These are phyloP conservation scores for Pampus argenteus DNA, from an alignment of 2,797 vertebrate species.

Conservation along the genomic window DNA sequence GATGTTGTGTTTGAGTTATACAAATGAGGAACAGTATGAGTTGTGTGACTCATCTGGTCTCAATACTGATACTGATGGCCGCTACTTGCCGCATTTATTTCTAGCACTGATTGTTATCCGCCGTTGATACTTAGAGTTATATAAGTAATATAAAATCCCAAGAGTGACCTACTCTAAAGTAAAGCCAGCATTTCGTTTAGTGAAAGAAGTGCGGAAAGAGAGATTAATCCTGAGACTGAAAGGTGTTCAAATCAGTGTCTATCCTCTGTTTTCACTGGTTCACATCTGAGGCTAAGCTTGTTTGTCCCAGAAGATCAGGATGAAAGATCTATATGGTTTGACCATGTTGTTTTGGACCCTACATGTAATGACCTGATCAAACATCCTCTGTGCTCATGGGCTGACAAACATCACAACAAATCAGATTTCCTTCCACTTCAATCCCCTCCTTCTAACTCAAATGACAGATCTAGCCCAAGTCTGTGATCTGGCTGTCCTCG, in stretches of 20 bases:
- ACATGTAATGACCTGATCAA: slow-evolving; percentile 71
- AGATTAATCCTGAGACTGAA: slow-evolving; percentile 66
- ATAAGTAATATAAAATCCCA: slow-evolving; percentile 54
- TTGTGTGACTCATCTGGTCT: slow-evolving; percentile 46
- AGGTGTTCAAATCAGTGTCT: slow-evolving; percentile 59
- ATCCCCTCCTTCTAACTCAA: slow-evolving; percentile 58
- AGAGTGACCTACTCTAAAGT: slow-evolving; percentile 39
- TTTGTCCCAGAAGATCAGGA: slow-evolving; percentile 55
- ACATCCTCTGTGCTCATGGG: slow-evolving; percentile 54
- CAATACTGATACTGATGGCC: slow-evolving; percentile 36
- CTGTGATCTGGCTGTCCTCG: slow-evolving; percentile 73
- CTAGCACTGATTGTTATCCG: slow-evolving; percentile 49
- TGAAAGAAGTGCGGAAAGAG: slow-evolving; percentile 46
- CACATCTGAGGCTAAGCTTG: slow-evolving; percentile 57
- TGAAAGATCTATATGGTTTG: slow-evolving; percentile 56
- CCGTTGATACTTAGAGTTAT: slow-evolving; percentile 53
- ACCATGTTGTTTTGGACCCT: slow-evolving; percentile 58
- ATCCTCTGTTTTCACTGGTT: slow-evolving; percentile 44
- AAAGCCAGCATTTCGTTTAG: slow-evolving; percentile 52
- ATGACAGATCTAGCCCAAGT: slow-evolving; percentile 73
- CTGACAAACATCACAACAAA: slow-evolving; percentile 77
- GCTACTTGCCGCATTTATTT: slow-evolving; percentile 54
- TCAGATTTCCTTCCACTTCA: slow-evolving; percentile 72
- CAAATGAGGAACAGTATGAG: slow-evolving; percentile 49
- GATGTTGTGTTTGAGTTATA: slow-evolving; percentile 47